These are phyloP conservation scores for Chrysaora quinquecirrha DNA, from an alignment of 30 jellyfish, hydroid and myxozoan genomes.

Conservation along the genomic window DNA sequence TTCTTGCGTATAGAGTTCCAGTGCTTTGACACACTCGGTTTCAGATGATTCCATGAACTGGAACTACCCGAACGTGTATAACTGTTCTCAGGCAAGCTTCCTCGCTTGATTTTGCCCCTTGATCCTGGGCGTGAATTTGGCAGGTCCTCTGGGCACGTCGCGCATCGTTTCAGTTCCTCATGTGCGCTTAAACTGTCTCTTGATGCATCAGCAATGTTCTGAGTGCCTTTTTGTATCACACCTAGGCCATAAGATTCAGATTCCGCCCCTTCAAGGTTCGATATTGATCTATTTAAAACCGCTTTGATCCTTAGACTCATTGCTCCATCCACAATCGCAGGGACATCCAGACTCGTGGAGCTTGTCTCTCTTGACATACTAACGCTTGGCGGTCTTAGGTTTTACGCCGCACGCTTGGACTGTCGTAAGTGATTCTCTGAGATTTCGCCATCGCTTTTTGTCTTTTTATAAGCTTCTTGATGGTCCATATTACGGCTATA, in stretches of 20 bases:
- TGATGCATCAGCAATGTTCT: not conserved
- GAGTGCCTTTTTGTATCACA: not conserved
- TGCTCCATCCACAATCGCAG: not conserved
- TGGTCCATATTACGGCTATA: conserved; percentile 51
- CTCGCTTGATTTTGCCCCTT: too few relatives aligned
- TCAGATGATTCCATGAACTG: not conserved
- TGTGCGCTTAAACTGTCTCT: not conserved
- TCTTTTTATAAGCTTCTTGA: conserved; percentile 51
- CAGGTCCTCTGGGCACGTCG: not conserved
- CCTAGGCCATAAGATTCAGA: conserved; percentile 12
- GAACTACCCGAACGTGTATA: not conserved
- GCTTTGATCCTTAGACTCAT: conserved; percentile 27
- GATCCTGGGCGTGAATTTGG: not conserved
- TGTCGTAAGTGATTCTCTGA: conserved; percentile 55
- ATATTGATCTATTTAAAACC: conserved; percentile 22
- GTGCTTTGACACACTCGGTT: conserved; percentile 28
- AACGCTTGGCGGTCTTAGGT: conserved; percentile 3
- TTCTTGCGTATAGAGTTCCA: conserved; percentile 28
- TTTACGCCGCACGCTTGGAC: conserved; percentile 23
- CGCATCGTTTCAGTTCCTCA: not conserved
- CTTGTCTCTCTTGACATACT: conserved; percentile 37
- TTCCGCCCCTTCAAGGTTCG: conserved; percentile 37
- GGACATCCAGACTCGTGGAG: conserved; percentile 16
- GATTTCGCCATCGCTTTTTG: conserved; percentile 83
- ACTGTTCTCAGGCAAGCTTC: not conserved